Base-by-base conservation (phyloP, 2,797 vertebrate genomes). In the Protosalanx chinensis region DNA sequence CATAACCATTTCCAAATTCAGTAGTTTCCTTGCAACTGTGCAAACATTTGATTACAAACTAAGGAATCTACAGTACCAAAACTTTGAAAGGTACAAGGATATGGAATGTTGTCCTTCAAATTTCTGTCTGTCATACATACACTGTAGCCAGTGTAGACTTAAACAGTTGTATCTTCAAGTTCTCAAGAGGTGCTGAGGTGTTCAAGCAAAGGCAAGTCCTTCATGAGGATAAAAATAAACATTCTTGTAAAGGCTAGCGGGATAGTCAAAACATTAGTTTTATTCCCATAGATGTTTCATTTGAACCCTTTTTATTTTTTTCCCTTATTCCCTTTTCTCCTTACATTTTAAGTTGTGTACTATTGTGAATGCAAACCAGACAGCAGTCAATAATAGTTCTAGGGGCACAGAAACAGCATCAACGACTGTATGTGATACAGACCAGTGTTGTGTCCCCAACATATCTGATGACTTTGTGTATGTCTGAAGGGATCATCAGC, bases 71-170 rank as follows among this genome's bases (percentile, higher is more conserved):
- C 73, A 74, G 76, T 61, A 72, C 56, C 35, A 68, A 46, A 51
- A 66, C 12, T 66, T 29, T 66, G 1, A 65, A 56, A 76, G 32
- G 1, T 66, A 12, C 46, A 73, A 75, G 30, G 30, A 66, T 29
- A 81, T 77, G 85, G 84, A 88, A 88, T 80, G 82, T 81, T 63
- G 57, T 74, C 62, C 35, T 20, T 74, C 32, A 41, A 20, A 73
- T 76, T 67, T 70, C 8, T 73, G 64, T 46, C 56, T 20, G 13
- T 53, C 41, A 46, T 1, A 46, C 41, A 37, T 8, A 13, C 41
- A 56, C 23, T 67, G 81, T 35, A 53, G 79, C 89, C 87, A 86
- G 88, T 86, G 88, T 84, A 83, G 84, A 82, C 84, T 75, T 79
- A 81, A 79, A 77, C 62, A 78, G 77, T 8, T 65, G 56, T 33